Percentiles rank a stretch among this genome's conserved stretches.
phyloP scores from a whole-genome alignment of 1,140 invertebrate genomes.

The Eciton burchellii region DNA sequence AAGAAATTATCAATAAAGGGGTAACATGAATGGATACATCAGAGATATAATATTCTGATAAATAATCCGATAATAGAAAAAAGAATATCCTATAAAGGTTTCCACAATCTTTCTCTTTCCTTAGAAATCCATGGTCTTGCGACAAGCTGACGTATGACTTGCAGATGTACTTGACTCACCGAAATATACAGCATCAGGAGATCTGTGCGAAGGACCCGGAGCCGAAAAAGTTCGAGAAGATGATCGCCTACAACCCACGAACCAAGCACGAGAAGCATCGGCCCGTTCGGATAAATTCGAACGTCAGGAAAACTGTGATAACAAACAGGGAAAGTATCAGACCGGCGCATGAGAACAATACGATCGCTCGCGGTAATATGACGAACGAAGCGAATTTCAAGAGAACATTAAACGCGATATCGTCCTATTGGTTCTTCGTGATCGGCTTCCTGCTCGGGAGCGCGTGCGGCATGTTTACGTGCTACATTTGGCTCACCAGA shows the following conservation, averaged over 20 bases:
- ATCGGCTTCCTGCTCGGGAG: conserved; percentile 78
- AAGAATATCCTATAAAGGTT: neutral
- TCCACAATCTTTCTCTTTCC: conserved; percentile 27
- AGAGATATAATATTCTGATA: neutral
- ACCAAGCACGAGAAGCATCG: conserved; percentile 49
- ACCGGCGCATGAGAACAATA: neutral
- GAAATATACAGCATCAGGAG: conserved; percentile 59
- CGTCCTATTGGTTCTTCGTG: conserved; percentile 76
- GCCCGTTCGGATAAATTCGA: neutral
- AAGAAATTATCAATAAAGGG: conserved; percentile 72
- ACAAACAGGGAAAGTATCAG: neutral
- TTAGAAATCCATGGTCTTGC: conserved; percentile 80
- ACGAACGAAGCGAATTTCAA: neutral
- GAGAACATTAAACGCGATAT: conserved; percentile 42
- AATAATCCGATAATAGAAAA: neutral
- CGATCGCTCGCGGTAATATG: neutral
- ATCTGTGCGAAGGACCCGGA: conserved; percentile 63
- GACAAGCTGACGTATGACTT: conserved; percentile 70
- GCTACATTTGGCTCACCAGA: conserved; percentile 76
- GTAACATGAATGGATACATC: conserved; percentile 67
- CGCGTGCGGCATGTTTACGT: conserved; percentile 73
- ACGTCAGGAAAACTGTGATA: conserved; percentile 11
- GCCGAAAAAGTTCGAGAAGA: conserved; percentile 76
- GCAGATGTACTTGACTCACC: conserved; percentile 61
- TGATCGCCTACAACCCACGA: conserved; percentile 59